Base-by-base conservation (phyloP, 2,797 vertebrate genomes). In the Nothura maculosa region DNA sequence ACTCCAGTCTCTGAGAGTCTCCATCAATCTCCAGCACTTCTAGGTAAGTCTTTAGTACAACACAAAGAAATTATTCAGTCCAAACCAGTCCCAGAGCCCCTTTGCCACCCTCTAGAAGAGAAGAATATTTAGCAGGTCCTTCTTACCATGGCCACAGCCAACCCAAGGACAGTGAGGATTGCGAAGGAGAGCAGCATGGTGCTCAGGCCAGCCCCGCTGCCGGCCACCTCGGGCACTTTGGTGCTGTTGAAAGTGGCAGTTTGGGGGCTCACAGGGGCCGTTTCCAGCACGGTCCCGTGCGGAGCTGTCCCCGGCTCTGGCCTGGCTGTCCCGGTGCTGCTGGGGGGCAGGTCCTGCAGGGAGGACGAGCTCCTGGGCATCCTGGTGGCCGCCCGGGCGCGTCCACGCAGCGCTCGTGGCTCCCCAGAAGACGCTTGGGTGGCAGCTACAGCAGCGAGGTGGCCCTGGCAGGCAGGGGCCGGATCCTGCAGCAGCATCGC, bases 81-180 rank as follows among this genome's bases (percentile, higher is more conserved):
- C 18, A 64, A 64, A 89, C 30, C 55, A 69, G 60, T 38, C 50
- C 69, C 55, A 81, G 36, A 73, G n/a, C 38, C n/a, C 42, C 58
- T 83, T 22, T 77, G 54, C 21, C 54, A 50, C 62, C 62, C 42
- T 30, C 75, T 25, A 85, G 83, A 25, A 62, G 8, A 81, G 32
- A 43, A 21, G 43, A 88, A 54, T 27, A 64, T 48, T 74, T 67
- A 86, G 32, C 43, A 75, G 60, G 48, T 64, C 34, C 89, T 34
- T 94, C 99, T 98, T 97, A 99, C 99, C 98, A 99, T 97, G 24
- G 98, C 98, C 95, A 99, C 98, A 30, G 98, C 98, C 97, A 99
- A 96, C n/a, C 98, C 99, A 45, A 99, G 98, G 93, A 99, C 98
- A 24, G 98, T 99, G 97, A 99, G 98, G 97, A 99, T 99, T 72